These are phyloP conservation scores for Tympanoctomys barrerae DNA, from an alignment of 2,797 vertebrate genomes.

Conservation along the genomic window DNA sequence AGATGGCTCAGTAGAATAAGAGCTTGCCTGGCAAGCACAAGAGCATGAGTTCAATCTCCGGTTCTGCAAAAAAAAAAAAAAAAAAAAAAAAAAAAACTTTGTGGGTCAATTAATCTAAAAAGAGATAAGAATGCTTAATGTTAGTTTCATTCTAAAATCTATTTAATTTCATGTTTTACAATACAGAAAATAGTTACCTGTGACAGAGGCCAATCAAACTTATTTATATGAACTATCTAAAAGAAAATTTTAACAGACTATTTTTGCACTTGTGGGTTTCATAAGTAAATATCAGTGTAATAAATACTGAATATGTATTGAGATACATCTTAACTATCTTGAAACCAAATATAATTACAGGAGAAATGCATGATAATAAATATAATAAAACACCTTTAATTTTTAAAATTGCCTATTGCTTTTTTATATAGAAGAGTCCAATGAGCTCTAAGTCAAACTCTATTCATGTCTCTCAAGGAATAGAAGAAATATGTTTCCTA, in stretches of 20 bases:
- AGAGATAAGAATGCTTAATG: not conserved
- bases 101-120: not conserved
- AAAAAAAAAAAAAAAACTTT: not conserved
- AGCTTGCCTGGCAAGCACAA: too few relatives aligned
- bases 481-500: slow-evolving; percentile 23
- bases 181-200: not conserved
- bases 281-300: slow-evolving; percentile 41
- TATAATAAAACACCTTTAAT: slow-evolving; percentile 45
- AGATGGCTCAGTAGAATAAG: too few relatives aligned
- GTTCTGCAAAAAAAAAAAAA: too few relatives aligned
- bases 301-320: slow-evolving; percentile 13
- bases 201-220: slow-evolving; percentile 11
- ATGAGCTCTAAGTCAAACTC: not conserved
- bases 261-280: not conserved
- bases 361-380: slow-evolving; percentile 25
- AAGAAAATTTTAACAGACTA: slow-evolving; percentile 6
- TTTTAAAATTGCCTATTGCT: not conserved
- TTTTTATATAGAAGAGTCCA: slow-evolving; percentile 35
- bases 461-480: not conserved
- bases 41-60: too few relatives aligned
- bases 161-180: slow-evolving; percentile 26
- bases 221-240: slow-evolving; percentile 13
- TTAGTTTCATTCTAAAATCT: slow-evolving; percentile 20
- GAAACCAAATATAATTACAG: slow-evolving; percentile 36
- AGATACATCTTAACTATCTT: slow-evolving; percentile 11